Evolutionary conservation across 92 coral and sea anemone species (phyloP), one percentile per base, ranked within the genome.

Genomic region (Galaxea fascicularis): DNA sequence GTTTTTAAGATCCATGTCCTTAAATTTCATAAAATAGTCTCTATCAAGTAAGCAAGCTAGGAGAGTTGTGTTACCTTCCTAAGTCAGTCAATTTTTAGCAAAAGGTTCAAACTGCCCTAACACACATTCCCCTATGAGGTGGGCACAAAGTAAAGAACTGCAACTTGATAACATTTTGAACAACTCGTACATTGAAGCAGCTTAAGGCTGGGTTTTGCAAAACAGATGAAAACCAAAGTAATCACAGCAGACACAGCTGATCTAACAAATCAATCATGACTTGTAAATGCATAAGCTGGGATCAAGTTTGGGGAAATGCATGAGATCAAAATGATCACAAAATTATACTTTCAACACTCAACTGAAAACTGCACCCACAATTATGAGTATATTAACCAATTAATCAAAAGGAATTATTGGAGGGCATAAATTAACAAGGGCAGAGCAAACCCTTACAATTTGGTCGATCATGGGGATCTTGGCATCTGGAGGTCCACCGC

Each of bases 351-450:
- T n/a, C n/a, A n/a, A n/a, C n/a, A n/a, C n/a, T n/a, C n/a, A n/a
- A n/a, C n/a, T n/a, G 26, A 15, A 70, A 70, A 70, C 75, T 70
- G 75, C 75, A 70, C 75, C 75, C n/a, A 70, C 75, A 0, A 70
- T 70, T 70, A 70, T 29, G 27, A 31, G 10, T 44, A 69, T 69
- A n/a, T n/a, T n/a, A n/a, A n/a, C n/a, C n/a, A n/a, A n/a, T n/a
- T n/a, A n/a, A n/a, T n/a, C n/a, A n/a, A n/a, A n/a, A n/a, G n/a
- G n/a, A n/a, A n/a, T n/a, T n/a, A n/a, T n/a, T n/a, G n/a, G n/a
- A n/a, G n/a, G n/a, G n/a, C n/a, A n/a, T n/a, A n/a, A n/a, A n/a
- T n/a, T n/a, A n/a, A n/a, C n/a, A n/a, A n/a, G n/a, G n/a, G n/a
- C n/a, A n/a, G n/a, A n/a, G n/a, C n/a, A n/a, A n/a, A n/a, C n/a